A percentile compares a stretch with the other conserved stretches of the same genome.
Evolutionary conservation across 2,797 vertebrate genomes (phyloP).

Genomic region (Xerus rutilus): DNA sequence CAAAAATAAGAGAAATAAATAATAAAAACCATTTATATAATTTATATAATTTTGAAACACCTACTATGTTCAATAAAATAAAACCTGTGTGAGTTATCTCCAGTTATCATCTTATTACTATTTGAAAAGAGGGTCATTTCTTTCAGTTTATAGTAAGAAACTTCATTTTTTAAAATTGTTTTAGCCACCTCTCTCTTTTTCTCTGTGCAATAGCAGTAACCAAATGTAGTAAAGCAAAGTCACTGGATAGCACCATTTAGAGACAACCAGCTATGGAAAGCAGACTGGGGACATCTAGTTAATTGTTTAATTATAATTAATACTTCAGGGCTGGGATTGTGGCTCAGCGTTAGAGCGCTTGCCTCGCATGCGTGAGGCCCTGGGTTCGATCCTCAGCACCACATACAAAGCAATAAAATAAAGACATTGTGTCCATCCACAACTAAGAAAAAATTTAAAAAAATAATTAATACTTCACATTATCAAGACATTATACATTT

Average conservation of each 20-base stretch:
- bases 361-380: no score
- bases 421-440: no score
- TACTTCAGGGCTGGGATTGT: no score
- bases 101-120: not conserved
- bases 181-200: rapidly evolving
- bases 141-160: not conserved
- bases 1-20: not conserved
- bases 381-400: no score
- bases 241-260: not conserved
- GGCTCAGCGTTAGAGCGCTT: no score
- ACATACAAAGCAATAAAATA: no score
- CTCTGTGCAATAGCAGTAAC: not conserved
- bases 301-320: not conserved
- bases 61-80: not conserved
- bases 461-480: not conserved
- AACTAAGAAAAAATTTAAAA: no score
- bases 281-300: not conserved
- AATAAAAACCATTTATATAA: not conserved
- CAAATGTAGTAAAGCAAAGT: not conserved
- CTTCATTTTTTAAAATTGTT: not conserved
- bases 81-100: not conserved
- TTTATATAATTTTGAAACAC: not conserved
- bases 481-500: not conserved
- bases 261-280: not conserved
- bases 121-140: not conserved